A percentile compares a stretch with the other conserved stretches of the same genome.
Evolutionary conservation across 1,140 invertebrate genomes (phyloP).

Genomic region (Cyphomyrmex costatus): DNA sequence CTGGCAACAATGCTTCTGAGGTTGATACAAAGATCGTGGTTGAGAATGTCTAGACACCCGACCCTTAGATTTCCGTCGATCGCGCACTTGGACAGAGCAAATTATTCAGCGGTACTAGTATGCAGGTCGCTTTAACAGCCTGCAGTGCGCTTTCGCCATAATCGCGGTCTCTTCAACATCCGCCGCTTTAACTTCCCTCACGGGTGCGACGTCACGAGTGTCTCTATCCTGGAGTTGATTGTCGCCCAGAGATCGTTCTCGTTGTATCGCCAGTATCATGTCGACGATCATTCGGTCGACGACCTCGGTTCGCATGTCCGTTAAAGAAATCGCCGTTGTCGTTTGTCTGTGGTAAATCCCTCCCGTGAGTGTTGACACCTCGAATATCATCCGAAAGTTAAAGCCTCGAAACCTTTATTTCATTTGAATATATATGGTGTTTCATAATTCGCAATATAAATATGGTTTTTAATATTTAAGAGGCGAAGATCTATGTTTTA

Average conservation of each 20-base stretch:
- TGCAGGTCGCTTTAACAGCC: conserved; percentile 31
- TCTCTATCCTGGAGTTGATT: conserved; percentile 39
- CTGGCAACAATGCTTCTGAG: conserved; percentile 31
- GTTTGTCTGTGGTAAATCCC: background rate
- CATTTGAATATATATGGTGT: background rate
- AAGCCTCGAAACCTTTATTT: background rate
- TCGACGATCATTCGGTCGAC: conserved; percentile 38
- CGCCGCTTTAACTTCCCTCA: conserved; percentile 52
- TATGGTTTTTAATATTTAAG: too few relatives aligned
- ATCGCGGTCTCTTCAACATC: conserved; percentile 65
- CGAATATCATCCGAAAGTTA: background rate
- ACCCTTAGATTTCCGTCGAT: conserved; percentile 17
- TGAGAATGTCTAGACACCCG: background rate
- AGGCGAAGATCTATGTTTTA: too few relatives aligned
- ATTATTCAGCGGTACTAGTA: background rate
- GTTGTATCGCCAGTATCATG: conserved; percentile 28
- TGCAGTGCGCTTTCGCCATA: conserved; percentile 53
- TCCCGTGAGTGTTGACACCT: background rate
- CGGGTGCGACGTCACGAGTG: conserved; percentile 11
- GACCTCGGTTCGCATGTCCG: conserved; percentile 15
- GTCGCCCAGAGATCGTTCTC: conserved; percentile 62
- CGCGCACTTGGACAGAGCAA: background rate
- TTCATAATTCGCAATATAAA: too few relatives aligned
- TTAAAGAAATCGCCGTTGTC: conserved; percentile 40
- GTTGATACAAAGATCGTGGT: conserved; percentile 12